A percentile compares a stretch with the other conserved stretches of the same genome.
Conservation (phyloP, 2,888 invertebrate genomes). For the Tetranychus truncatus region DNA sequence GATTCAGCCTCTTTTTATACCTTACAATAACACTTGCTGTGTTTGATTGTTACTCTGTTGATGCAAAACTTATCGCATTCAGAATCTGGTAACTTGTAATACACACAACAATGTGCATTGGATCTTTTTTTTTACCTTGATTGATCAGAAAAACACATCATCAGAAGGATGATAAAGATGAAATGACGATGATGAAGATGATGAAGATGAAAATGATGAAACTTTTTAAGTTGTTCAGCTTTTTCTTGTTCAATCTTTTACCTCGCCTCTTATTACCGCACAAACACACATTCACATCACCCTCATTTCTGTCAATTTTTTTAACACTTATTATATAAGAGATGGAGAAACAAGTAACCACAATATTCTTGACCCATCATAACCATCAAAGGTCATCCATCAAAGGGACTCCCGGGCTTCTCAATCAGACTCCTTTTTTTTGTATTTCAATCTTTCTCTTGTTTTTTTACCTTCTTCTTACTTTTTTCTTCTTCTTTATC, state of each 20-base stretch:
- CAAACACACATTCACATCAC: background rate
- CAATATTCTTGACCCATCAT: background rate
- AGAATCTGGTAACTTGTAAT: background rate
- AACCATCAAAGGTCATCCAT: background rate
- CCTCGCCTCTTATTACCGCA: constrained; percentile 31
- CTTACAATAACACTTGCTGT: too few species aligned
- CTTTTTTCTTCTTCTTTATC: background rate
- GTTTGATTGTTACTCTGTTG: too few species aligned
- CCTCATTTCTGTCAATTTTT: background rate
- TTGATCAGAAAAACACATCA: background rate
- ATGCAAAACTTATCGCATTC: background rate
- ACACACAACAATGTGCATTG: background rate
- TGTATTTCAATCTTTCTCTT: background rate
- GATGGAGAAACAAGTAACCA: background rate
- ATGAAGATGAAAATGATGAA: background rate
- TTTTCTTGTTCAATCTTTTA: background rate
- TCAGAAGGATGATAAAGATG: background rate
- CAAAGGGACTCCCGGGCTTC: background rate
- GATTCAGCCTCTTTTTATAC: too few species aligned
- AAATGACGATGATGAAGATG: background rate
- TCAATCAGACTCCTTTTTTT: background rate
- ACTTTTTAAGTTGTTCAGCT: background rate
- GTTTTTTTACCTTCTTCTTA: background rate
- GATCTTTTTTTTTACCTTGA: background rate
- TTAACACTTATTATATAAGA: background rate